Base-by-base conservation (phyloP, 2,113 vertebrate genomes). In the Silurus glanis region DNA sequence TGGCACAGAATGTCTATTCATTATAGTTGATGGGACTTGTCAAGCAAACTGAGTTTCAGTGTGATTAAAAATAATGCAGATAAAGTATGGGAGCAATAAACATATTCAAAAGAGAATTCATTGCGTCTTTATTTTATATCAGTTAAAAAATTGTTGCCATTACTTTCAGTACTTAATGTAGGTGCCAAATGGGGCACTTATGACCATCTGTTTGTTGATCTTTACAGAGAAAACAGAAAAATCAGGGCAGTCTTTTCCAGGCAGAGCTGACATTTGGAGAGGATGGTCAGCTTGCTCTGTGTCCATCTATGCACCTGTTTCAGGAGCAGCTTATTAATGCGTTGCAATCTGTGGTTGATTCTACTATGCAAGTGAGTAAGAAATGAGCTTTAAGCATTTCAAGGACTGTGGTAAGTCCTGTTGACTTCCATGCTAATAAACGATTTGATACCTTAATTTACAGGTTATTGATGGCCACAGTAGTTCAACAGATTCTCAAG, bases 361-460 rank as follows among this genome's bases (percentile, higher is more conserved):
- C 92, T 59, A 64, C 91, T 23, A 59, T 95, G 71, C 91, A 94
- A 95, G 96, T 96, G 91, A 91, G 71, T 14, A 59, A 83, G 64
- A 64, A 67, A 6, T 58, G n/a, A 19, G 12, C 12, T 51, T 47
- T 79, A 4, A 14, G 4, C 51, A 64, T 64, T 64, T 64, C 23
- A 64, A 64, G 61, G 23, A 25, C 21, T 53, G 79, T 25, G 37
- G 25, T 55, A 80, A 12, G 23, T 69, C 7, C 17, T 62, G 19
- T 51, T 17, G 4, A 59, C 9, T 83, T 83, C 7, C 12, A 21
- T 53, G 59, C n/a, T 66, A 37, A 66, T 56, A 55, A n/a, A 80
- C 66, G 58, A 37, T 25, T 59, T 69, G 14, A 53, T 85, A 56
- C 47, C 59, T n/a, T 88, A 51, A 13, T 67, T 87, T 14, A 28